Conservation (phyloP, 2,797 vertebrate species). For the Halcyon smyrnensis region DNA sequence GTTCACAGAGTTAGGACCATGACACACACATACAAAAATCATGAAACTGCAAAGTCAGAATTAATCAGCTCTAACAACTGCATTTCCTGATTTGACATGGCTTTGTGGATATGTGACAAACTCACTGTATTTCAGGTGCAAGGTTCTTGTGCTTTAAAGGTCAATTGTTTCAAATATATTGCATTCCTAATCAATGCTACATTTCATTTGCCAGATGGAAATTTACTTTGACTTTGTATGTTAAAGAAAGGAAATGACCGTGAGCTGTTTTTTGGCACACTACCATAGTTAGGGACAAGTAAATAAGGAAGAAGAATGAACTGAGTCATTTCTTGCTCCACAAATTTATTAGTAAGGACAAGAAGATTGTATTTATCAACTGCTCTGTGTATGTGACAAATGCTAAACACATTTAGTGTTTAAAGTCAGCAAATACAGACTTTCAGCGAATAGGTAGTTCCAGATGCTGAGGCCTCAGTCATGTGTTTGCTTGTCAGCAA, state of each 20-base stretch:
- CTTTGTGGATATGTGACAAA: slow-evolving; percentile 15
- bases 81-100: neutral
- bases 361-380: slow-evolving; percentile 35
- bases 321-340: slow-evolving; percentile 8
- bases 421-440: neutral
- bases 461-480: slow-evolving; percentile 7
- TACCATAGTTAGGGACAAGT: neutral
- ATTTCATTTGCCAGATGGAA: slow-evolving; percentile 55
- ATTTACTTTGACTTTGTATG: slow-evolving; percentile 31
- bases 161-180: slow-evolving; percentile 34
- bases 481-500: slow-evolving; percentile 36
- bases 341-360: slow-evolving; percentile 16
- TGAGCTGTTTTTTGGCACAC: slow-evolving; percentile 43
- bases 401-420: neutral
- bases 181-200: slow-evolving; percentile 15
- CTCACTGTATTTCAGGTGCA: neutral
- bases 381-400: slow-evolving; percentile 22
- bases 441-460: neutral
- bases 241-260: slow-evolving; percentile 6
- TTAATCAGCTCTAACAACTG: neutral
- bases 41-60: neutral
- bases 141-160: neutral
- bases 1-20: neutral
- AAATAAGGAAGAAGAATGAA: slow-evolving; percentile 27
- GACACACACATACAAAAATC: neutral